Percentiles rank a stretch among this genome's conserved stretches.
phyloP scores from a whole-genome alignment of 2,113 vertebrate genomes.

The Oreochromis aureus region DNA sequence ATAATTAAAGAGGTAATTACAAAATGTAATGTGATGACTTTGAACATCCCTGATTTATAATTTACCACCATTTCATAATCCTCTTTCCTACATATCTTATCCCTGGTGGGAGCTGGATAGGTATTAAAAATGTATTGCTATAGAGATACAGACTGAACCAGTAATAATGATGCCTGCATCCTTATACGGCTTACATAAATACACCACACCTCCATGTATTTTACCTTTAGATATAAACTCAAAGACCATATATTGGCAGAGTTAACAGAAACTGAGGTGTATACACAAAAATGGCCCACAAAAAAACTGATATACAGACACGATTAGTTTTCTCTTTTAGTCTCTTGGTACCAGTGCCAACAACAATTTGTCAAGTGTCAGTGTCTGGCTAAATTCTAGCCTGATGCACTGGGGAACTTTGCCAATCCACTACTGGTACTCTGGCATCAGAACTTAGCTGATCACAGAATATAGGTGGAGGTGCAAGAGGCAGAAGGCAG shows the following conservation, averaged over 20 bases:
- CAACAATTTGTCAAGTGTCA: conserved; percentile 36
- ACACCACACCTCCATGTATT: background rate
- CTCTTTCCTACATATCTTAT: background rate
- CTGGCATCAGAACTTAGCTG: background rate
- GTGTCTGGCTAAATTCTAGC: background rate
- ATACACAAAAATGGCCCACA: background rate
- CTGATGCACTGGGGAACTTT: background rate
- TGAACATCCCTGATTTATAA: conserved; percentile 36
- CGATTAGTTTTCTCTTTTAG: background rate
- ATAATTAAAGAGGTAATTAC: conserved; percentile 44
- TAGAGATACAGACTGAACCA: background rate
- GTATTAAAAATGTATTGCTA: conserved; percentile 24
- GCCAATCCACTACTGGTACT: background rate
- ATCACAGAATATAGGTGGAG: background rate
- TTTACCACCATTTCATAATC: conserved; percentile 16
- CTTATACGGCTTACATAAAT: background rate
- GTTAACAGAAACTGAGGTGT: background rate
- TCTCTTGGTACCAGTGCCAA: background rate
- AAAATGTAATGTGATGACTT: conserved; percentile 23
- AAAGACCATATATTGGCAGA: background rate
- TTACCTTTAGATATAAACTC: background rate
- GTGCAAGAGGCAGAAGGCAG: background rate
- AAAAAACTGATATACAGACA: background rate
- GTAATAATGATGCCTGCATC: conserved; percentile 11
- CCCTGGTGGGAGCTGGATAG: background rate